Evolutionary conservation across 2,797 vertebrate species (phyloP), one percentile per base, ranked within the genome.

Genomic region (Lacerta bilineata): DNA sequence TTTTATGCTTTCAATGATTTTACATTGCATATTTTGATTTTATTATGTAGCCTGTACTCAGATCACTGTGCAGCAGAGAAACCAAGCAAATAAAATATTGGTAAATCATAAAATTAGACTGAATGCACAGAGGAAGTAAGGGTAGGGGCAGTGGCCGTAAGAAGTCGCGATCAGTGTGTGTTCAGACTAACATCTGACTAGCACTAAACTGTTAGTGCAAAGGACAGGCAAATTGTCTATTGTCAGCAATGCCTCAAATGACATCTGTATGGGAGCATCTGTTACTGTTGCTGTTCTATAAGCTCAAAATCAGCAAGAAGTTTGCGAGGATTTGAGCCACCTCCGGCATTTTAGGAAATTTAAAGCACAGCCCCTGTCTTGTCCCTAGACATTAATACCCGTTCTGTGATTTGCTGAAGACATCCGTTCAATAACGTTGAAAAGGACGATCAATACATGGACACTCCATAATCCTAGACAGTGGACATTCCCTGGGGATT

Each of bases 361-460:
- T 94, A 90, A 94, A 94, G 8, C 71, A 79, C 90, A 90, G 91
- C 77, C 90, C 66, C 69, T 76, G 80, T 1, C 7, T 27, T 82
- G 18, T 85, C 69, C 66, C 25, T 77, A 85, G 89, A 92, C 87
- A 90, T 92, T 90, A 92, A 84, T 72, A 81, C 87, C 68, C 43
- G 76, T 88, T 94, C 83, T 91, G 72, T 81, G 91, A 88, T 92
- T 90, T 95, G 15, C 33, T 88, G 18, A 71, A 93, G 88, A 90
- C 83, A 92, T 87, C 77, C 72, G 46, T 88, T 95, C 95, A 93
- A 93, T 96, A 95, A 89, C 85, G 90, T 92, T 89, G 43, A 36
- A 93, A 84, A 94, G 94, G 93, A 9, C 64, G 93, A 94, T 95
- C 94, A 90, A 94, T 95, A 94, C 81, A 83, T 0, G 1, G 85